Evolutionary conservation across 2,888 invertebrate genomes (phyloP), one percentile per base, ranked within the genome.

Genomic region (Parnassius mnemosyne): DNA sequence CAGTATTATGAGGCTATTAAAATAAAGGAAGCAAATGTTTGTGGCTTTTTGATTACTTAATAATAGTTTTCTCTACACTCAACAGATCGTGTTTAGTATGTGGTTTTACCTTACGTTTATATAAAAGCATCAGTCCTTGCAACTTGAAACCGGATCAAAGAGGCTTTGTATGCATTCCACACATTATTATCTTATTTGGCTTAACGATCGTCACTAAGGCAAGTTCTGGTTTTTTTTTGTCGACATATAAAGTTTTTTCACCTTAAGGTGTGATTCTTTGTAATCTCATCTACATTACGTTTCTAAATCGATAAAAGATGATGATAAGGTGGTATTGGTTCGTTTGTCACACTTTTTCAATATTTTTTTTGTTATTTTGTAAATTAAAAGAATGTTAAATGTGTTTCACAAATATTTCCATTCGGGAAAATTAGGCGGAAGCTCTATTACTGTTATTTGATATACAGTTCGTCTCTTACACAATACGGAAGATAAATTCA

Each of bases 401-500:
- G 1, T 11, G 5, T 11, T 46, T n/a, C n/a, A n/a, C 9, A 13
- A 49, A 49, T 49, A 49, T 49, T 7, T 13, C 7, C n/a, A 13
- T n/a, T 13, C 49, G 13, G 13, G n/a, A 43, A 16, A 58, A 49
- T 25, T n/a, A 16, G 49, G 43, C 46, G 41, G 43, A 53, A 58
- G 54, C 49, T 57, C 52, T 62, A 57, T 57, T 57, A 57, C 43
- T 58, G 44, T 63, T 49, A 57, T 63, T 63, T 63, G 58, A 59
- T 58, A 63, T 59, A 63, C 63, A 58, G 55, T 50, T 54, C 53
- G 62, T 62, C 62, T 44, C 55, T n/a, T 62, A 54, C 63, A 63
- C 63, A 63, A 63, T 58, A 58, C 63, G 54, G 51, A 50, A 58
- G 63, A 63, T 63, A 63, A 63, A 63, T 63, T 58, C 41, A 55